Evolutionary conservation across 1,140 invertebrate species (phyloP).

Genomic region (Halictus rubicundus): DNA sequence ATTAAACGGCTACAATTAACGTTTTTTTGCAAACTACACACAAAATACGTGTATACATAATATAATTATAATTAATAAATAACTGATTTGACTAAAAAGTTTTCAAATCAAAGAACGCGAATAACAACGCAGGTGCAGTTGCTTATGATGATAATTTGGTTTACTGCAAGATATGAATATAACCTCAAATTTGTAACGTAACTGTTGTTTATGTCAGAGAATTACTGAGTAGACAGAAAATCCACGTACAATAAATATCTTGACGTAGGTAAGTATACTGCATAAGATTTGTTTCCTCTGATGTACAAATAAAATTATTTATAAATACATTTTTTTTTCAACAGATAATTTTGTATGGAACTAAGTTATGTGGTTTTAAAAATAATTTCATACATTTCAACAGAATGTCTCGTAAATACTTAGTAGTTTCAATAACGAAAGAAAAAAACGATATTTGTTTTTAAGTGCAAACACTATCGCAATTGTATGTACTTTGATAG

Average conservation of each 20-base stretch:
- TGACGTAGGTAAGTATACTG: neutral
- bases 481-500: neutral
- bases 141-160: neutral
- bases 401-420: neutral
- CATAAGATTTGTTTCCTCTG: neutral
- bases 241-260: neutral
- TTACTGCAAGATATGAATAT: neutral
- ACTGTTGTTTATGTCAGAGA: neutral
- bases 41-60: neutral
- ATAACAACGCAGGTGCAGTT: neutral
- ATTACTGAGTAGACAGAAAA: neutral
- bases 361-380: neutral
- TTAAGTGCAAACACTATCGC: neutral
- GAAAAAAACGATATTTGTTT: neutral
- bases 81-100: neutral
- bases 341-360: neutral
- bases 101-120: neutral
- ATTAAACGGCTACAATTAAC: neutral
- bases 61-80: neutral
- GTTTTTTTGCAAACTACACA: neutral
- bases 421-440: neutral
- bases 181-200: constrained; percentile 3
- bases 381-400: neutral
- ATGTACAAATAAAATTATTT: neutral
- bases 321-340: neutral